Evolutionary conservation across 2,113 vertebrate genomes (phyloP).

Genomic region (Lota lota): DNA sequence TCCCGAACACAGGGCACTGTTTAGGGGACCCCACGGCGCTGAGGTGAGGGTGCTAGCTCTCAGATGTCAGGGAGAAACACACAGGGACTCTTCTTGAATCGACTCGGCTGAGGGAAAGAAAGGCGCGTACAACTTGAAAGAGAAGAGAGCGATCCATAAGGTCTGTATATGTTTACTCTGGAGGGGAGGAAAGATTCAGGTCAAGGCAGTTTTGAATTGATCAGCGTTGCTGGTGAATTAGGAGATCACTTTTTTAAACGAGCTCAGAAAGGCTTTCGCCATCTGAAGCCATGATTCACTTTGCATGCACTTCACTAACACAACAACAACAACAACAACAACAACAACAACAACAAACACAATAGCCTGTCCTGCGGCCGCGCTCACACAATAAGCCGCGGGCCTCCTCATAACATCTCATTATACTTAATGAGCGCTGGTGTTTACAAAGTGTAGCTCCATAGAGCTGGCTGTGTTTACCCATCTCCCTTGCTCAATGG

Average conservation of each 20-base stretch:
- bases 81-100: too few species aligned
- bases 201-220: too few species aligned
- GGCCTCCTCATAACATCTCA: conserved; percentile 76
- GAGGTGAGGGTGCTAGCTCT: too few species aligned
- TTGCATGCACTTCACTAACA: conserved; percentile 66
- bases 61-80: too few species aligned
- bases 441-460: conserved; percentile 76
- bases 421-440: conserved; percentile 77
- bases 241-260: conserved; percentile 13
- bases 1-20: too few species aligned
- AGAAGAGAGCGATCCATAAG: too few species aligned
- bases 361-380: conserved; percentile 66
- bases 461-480: conserved; percentile 73
- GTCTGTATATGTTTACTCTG: too few species aligned
- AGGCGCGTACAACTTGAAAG: too few species aligned
- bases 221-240: too few species aligned
- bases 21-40: too few species aligned
- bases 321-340: conserved; percentile 60
- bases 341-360: conserved; percentile 65
- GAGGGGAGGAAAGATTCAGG: too few species aligned
- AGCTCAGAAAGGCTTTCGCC: conserved; percentile 32
- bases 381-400: conserved; percentile 69
- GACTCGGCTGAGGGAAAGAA: too few species aligned
- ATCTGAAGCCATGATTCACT: conserved; percentile 67
- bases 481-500: conserved; percentile 70